Base-by-base conservation (phyloP, 2,113 vertebrate species). In the Cacatua alba region DNA sequence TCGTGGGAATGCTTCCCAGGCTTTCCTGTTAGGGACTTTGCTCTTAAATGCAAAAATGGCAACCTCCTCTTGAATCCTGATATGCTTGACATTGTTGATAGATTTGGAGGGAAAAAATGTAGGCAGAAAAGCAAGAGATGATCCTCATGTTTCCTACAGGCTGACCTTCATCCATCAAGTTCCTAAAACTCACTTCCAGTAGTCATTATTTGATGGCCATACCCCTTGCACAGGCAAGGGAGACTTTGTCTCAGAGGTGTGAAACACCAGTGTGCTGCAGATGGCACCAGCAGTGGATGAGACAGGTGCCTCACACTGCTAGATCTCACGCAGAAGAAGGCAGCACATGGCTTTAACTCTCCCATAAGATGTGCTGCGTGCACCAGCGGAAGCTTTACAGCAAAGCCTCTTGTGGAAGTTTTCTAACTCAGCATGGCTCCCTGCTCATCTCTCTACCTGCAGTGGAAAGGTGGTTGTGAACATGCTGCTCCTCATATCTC, bases 391-490 rank as follows among this genome's bases (percentile, higher is more conserved):
- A 64, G 23, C 28, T 15, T 26, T 33, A 17, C 5, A 52, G 55
- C 37, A 52, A 75, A 65, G 21, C 5, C n/a, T 55, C n/a, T 26
- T 24, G 31, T 4, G 49, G 26, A 69, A 78, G 19, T 43, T 37
- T 75, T 21, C 46, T 43, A 11, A 12, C 49, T 16, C 7, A 0
- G 12, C 0, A 2, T 7, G 8, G 41, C 29, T 57, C 20, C 14
- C 1, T 3, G 51, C n/a, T 39, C 26, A 13, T 6, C 26, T 4
- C 35, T 20, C 35, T 25, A n/a, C n/a, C 29, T 1, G 1, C 8
- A 39, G 62, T 1, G 0, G 43, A 37, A 35, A n/a, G 29, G 44
- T 4, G 8, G 37, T 9, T 51, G 46, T 16, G 6, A 67, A 52
- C 26, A 11, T 20, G 16, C 15, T 16, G 15, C 79, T 80, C 28